Evolutionary conservation across 2,797 vertebrate genomes (phyloP).

Genomic region (Notolabrus celidotus): DNA sequence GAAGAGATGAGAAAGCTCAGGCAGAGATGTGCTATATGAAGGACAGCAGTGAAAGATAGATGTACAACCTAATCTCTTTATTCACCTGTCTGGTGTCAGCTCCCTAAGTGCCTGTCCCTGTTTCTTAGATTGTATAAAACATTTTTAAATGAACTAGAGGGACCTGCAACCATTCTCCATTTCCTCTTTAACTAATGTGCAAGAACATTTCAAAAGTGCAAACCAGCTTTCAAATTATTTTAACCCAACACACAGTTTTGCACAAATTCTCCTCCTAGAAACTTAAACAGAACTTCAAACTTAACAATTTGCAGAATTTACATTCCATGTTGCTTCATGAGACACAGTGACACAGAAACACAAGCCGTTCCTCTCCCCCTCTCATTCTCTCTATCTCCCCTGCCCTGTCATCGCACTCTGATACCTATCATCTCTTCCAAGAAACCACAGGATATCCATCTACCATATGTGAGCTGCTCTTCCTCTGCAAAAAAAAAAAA

Average conservation of each 20-base stretch:
- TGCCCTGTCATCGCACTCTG: conserved; percentile 14
- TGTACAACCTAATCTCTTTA: conserved; percentile 27
- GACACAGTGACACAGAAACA: conserved; percentile 6
- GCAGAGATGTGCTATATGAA: conserved; percentile 36
- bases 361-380: not conserved
- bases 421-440: conserved; percentile 57
- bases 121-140: conserved; percentile 39
- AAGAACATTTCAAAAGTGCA: not conserved
- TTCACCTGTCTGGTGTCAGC: conserved; percentile 54
- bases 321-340: conserved; percentile 3
- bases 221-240: not conserved
- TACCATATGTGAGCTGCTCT: conserved; percentile 56
- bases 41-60: conserved; percentile 25
- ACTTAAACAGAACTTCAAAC: not conserved
- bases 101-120: conserved; percentile 52
- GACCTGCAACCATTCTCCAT: not conserved
- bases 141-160: conserved; percentile 42
- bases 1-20: conserved; percentile 25
- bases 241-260: not conserved
- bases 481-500: not conserved
- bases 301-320: conserved; percentile 4
- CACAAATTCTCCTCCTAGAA: not conserved
- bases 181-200: not conserved
- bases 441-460: conserved; percentile 67
- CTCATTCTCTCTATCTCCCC: conserved; percentile 22